Evolutionary conservation across 2,113 vertebrate species (phyloP), one percentile per base, ranked within the genome.

Genomic region (Stigmatopora nigra): DNA sequence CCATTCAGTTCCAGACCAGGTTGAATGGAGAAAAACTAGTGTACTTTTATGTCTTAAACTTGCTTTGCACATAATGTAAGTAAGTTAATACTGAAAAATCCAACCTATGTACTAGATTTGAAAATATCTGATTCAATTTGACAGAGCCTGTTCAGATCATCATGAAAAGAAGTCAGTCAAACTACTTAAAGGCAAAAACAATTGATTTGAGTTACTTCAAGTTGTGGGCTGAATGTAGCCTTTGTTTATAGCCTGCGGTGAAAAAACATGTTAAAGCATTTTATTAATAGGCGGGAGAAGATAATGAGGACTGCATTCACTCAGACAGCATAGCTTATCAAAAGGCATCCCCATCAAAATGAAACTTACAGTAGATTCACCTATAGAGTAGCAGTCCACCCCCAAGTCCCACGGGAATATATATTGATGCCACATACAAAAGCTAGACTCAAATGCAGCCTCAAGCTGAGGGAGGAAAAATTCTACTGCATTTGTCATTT

Each of bases 341-440:
- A 82, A 82, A 71, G 56, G 56, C 75, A 72, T 48, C 46, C 19
- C 73, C 49, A 79, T 83, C 68, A 83, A 83, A 80, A 64, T 62
- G 51, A 63, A 66, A 31, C 67, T 16, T 81, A 31, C 73, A 73
- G 73, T 79, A 77, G 0, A 73, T 78, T 35, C 38, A 65, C 65
- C 67, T 79, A 66, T 66, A 77, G 68, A 52, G 41, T 52, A 6
- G 36, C 9, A 25, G 35, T 2, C 14, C 56, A 47, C 14, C 20
- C 51, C 19, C n/a, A 20, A 19, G 9, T 4, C 51, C 51, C 51
- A 2, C 14, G 19, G 38, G 38, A 38, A 55, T 41, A 41, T 41
- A 22, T 13, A 25, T 52, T 3, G 4, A 9, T 53, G 19, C 10
- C 11, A 22, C 51, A 22, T 19, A 22, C 49, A 52, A n/a, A 16